A percentile compares a stretch with the other conserved stretches of the same genome.
phyloP scores from a whole-genome alignment of 2,888 invertebrate genomes.

The Liopterus haemorrhoidalis region DNA sequence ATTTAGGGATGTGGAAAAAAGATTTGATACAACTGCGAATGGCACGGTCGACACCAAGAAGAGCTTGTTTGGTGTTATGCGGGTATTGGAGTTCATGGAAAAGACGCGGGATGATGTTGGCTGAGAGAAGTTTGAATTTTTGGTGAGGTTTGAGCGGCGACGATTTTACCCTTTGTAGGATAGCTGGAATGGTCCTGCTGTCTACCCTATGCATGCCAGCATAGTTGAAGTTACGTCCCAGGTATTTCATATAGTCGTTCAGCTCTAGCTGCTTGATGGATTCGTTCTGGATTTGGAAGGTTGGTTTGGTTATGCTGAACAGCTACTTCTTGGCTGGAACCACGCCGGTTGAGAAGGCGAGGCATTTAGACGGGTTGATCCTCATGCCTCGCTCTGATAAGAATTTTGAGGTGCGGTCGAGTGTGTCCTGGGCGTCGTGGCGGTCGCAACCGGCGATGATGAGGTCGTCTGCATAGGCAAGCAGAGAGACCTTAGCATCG shows the following conservation, averaged over 20 bases:
- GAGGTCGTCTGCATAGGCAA: constrained; percentile 40
- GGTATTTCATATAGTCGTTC: not conserved
- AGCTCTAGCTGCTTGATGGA: not conserved
- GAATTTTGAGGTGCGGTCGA: not conserved
- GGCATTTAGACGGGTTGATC: no score
- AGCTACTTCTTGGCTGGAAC: constrained; percentile 15
- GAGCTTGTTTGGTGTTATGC: not conserved
- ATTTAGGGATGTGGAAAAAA: not conserved
- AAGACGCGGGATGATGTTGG: not conserved
- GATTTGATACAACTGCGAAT: not conserved
- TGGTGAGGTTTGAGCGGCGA: constrained; percentile 16
- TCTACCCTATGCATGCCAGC: no score
- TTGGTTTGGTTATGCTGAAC: not conserved
- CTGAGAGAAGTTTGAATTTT: constrained; percentile 4
- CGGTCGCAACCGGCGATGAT: constrained; percentile 34
- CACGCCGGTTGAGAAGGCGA: not conserved
- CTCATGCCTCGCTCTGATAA: constrained; percentile 25
- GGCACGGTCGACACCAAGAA: not conserved
- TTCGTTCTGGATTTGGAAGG: not conserved
- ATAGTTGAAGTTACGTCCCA: not conserved
- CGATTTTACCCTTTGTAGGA: constrained; percentile 9
- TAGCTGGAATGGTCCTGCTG: not conserved
- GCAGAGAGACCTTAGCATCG: constrained; percentile 26
- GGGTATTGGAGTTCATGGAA: constrained; percentile 1
- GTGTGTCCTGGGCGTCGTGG: constrained; percentile 30